Conservation (phyloP, 2,888 invertebrate species). For the Sesia apiformis region DNA sequence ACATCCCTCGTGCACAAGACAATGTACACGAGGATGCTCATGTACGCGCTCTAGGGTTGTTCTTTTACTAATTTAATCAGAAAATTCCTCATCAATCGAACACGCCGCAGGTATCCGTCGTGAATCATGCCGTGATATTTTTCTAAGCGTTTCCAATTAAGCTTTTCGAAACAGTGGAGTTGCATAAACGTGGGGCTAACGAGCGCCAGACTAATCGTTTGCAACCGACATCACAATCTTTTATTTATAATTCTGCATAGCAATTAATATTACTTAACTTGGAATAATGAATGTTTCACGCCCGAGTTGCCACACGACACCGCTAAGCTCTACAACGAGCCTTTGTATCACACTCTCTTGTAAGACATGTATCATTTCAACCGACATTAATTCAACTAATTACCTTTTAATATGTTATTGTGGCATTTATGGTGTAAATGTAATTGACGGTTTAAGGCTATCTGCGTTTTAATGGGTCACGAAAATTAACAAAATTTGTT, state of each 20-base stretch:
- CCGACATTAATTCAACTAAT: background rate
- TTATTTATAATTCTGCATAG: conserved; percentile 47
- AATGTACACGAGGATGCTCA: too few relatives aligned
- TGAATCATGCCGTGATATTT: conserved; percentile 6
- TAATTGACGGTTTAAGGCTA: too few relatives aligned
- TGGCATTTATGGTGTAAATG: background rate
- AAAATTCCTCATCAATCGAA: too few relatives aligned
- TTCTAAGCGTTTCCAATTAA: conserved; percentile 37
- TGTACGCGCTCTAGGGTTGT: too few relatives aligned
- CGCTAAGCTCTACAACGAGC: conserved; percentile 14
- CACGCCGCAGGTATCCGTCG: too few relatives aligned
- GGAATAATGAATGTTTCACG: conserved; percentile 51
- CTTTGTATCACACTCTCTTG: conserved; percentile 1
- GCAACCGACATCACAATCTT: conserved; percentile 42
- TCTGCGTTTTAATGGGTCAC: too few relatives aligned
- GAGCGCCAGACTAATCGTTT: conserved; percentile 43
- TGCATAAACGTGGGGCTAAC: conserved; percentile 37
- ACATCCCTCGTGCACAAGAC: too few relatives aligned
- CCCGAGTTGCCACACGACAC: conserved; percentile 33
- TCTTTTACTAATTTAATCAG: too few relatives aligned
- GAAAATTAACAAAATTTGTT: too few relatives aligned
- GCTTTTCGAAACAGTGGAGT: conserved; percentile 31
- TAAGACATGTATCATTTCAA: conserved; percentile 11
- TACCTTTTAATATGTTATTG: background rate
- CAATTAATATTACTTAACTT: conserved; percentile 64